Conservation (phyloP, 2,888 invertebrate genomes). For the Galeruca laticollis region DNA sequence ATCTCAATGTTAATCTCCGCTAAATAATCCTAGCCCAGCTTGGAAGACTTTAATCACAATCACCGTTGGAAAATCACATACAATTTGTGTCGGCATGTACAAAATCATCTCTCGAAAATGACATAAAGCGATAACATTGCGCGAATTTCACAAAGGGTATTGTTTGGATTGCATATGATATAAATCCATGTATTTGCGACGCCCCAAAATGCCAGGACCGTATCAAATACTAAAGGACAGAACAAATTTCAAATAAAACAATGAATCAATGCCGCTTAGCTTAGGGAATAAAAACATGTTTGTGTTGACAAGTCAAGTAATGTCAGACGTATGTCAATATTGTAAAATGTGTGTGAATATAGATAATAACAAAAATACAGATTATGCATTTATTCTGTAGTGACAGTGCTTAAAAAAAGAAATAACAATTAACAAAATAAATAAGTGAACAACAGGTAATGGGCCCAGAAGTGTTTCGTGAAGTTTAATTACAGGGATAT, state of each 20-base stretch:
- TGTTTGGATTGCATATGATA: constrained; percentile 42
- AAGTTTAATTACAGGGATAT: no score
- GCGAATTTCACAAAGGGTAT: constrained; percentile 51
- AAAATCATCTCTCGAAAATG: constrained; percentile 36
- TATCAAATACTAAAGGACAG: background rate
- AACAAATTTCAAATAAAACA: background rate
- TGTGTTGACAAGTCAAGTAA: no score
- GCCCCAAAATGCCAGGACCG: background rate
- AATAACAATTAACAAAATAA: no score
- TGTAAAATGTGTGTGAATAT: no score
- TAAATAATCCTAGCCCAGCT: constrained; percentile 42
- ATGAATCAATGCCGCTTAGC: no score
- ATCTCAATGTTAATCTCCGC: constrained; percentile 41
- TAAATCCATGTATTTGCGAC: constrained; percentile 11
- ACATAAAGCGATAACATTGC: constrained; percentile 49
- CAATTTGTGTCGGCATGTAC: constrained; percentile 54
- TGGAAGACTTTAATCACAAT: constrained; percentile 45
- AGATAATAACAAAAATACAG: no score
- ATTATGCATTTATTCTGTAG: no score
- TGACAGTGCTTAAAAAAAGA: no score
- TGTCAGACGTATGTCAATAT: no score
- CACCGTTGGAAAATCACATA: constrained; percentile 50
- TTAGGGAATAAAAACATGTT: no score
- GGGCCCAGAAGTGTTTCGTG: no score
- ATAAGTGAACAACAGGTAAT: no score